Base-by-base conservation (phyloP, 2,113 vertebrate genomes). In the Scatophagus argus region DNA sequence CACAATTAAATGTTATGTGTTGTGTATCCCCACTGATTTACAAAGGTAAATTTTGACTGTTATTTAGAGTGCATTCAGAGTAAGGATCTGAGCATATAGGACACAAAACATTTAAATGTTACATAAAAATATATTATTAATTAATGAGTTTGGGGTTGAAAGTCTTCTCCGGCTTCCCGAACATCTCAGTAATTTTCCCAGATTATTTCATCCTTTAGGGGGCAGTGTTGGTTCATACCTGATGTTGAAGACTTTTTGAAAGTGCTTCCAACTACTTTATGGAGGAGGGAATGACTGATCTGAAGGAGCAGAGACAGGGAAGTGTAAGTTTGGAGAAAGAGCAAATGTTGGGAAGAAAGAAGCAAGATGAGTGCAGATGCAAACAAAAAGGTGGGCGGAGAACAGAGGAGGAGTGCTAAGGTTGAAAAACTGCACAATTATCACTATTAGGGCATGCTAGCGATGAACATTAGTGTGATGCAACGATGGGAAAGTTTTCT, bases 171-270 rank as follows among this genome's bases (percentile, higher is more conserved):
- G 47, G 36, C 73, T 59, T 77, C 27, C 13, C 54, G 8, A 49
- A 11, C 4, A 1, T 39, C 31, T 63, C 43, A 43, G 16, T 51
- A 19, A 36, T 27, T 56, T 63, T 21, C 29, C 31, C 34, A 36
- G 44, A 54, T 79, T n/a, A 65, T 41, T 58, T 64, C 8, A 34
- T 8, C 84, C 94, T 93, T 77, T 81, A 89, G 94, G 90, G 93
- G 94, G 93, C 94, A 94, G 90, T 94, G 88, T 94, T 93, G 93
- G 14, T 89, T 88, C 90, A 87, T 44, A 78, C 46, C 86, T 87
- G 82, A 56, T 39, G 51, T 52, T 31, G n/a, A 43, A 58, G 70
- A 86, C 81, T 69, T 87, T 80, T 72, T 81, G 31, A 87, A 87
- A 86, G 77, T 82, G 75, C 74, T 88, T 74, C 65, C 65, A 76